Conservation (phyloP, 2,113 vertebrate species). For the Leptobrachium ailaonicum region DNA sequence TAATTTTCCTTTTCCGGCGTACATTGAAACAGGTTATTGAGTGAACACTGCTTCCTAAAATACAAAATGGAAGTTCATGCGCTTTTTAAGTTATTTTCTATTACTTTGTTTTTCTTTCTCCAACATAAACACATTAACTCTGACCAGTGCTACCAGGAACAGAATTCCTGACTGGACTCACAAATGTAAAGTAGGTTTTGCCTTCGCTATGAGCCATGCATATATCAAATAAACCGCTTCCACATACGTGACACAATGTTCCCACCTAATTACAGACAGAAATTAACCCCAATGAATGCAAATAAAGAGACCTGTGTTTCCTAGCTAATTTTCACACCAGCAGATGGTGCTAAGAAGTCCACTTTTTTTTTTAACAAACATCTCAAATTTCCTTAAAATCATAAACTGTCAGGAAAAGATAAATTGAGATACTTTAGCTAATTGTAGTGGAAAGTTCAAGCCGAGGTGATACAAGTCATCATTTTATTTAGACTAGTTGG, state of each 20-base stretch:
- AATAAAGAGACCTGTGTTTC: slow-evolving; percentile 55
- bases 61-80: not conserved
- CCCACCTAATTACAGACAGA: slow-evolving; percentile 60
- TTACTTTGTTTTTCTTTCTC: not conserved
- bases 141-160: not conserved
- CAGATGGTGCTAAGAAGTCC: slow-evolving; percentile 87
- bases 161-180: not conserved
- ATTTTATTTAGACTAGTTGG: slow-evolving; percentile 58
- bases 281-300: slow-evolving; percentile 51
- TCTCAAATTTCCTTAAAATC: slow-evolving; percentile 79
- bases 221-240: not conserved
- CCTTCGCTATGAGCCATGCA: not conserved
- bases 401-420: slow-evolving; percentile 79
- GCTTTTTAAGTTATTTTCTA: not conserved
- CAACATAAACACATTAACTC: not conserved
- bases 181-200: not conserved
- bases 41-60: too few relatives aligned
- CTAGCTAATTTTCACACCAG: slow-evolving; percentile 71
- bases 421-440: slow-evolving; percentile 79
- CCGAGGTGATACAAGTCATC: slow-evolving; percentile 67
- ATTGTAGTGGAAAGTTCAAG: slow-evolving; percentile 79
- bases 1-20: too few relatives aligned
- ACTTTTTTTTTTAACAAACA: slow-evolving; percentile 64
- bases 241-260: not conserved
- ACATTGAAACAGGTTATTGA: too few relatives aligned